Evolutionary conservation across 1,140 invertebrate species (phyloP).

Genomic region (Leptinotarsa undecemlineata): DNA sequence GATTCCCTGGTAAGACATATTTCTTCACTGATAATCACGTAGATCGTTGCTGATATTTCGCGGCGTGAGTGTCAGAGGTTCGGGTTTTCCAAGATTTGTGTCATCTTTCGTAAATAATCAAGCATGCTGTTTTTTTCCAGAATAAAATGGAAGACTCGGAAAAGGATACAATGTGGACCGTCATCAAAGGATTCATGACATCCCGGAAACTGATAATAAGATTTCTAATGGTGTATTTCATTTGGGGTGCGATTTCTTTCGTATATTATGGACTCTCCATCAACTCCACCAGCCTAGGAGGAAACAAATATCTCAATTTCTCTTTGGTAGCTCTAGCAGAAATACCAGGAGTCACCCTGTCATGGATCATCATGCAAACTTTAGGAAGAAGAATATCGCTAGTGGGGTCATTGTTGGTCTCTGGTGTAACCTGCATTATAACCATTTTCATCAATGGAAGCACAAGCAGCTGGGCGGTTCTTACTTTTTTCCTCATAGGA

Average conservation of each 20-base stretch:
- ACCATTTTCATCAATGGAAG: conserved; percentile 53
- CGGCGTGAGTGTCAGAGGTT: too few relatives aligned
- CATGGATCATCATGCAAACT: conserved; percentile 59
- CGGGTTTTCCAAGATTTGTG: too few relatives aligned
- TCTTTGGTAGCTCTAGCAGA: conserved; percentile 63
- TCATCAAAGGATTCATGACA: conserved; percentile 56
- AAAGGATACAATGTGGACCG: not conserved
- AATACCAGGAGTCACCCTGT: conserved; percentile 64
- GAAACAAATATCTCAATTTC: conserved; percentile 68
- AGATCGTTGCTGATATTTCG: too few relatives aligned
- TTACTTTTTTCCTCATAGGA: conserved; percentile 64
- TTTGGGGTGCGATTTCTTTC: conserved; percentile 70
- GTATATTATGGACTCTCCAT: conserved; percentile 75
- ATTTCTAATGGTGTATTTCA: conserved; percentile 58
- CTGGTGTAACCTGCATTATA: conserved; percentile 60
- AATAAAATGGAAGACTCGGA: not conserved
- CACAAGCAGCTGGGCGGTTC: conserved; percentile 57
- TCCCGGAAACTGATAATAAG: conserved; percentile 57
- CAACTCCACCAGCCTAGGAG: conserved; percentile 68
- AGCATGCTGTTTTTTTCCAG: not conserved
- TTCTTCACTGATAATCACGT: not conserved
- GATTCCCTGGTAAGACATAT: not conserved
- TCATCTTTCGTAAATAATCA: not conserved
- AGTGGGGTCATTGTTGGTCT: conserved; percentile 57
- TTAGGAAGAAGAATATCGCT: conserved; percentile 58